Conservation (phyloP, 2,113 vertebrate genomes). For the Pagrus major region DNA sequence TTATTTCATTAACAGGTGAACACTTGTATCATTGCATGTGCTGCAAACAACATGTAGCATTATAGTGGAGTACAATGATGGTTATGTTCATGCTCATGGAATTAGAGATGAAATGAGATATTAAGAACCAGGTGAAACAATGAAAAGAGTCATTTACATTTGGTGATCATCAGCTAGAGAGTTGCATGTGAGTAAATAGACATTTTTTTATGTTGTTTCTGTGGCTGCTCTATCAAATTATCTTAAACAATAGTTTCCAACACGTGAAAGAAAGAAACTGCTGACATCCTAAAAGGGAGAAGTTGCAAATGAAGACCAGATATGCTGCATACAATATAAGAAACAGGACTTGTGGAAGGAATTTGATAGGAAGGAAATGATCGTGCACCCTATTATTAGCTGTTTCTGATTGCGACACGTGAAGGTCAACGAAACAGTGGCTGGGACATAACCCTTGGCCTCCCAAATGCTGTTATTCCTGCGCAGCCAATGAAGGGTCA, state of each 20-base stretch:
- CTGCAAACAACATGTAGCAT: conserved; percentile 31
- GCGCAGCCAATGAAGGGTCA: conserved; percentile 34
- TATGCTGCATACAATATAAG: conserved; percentile 46
- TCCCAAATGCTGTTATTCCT: conserved; percentile 31
- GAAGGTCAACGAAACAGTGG: conserved; percentile 53
- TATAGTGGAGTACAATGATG: conserved; percentile 17
- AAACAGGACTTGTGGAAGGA: conserved; percentile 57
- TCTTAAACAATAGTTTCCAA: conserved; percentile 72
- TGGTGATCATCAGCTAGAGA: conserved; percentile 5
- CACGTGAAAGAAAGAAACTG: conserved; percentile 66
- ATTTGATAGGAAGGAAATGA: conserved; percentile 54
- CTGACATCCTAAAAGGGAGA: conserved; percentile 73
- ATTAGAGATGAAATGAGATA: conserved; percentile 26
- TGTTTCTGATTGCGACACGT: conserved; percentile 39
- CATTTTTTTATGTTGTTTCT: conserved; percentile 53
- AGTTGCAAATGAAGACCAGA: conserved; percentile 78
- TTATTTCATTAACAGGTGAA: conserved; percentile 21
- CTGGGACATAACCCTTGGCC: conserved; percentile 57
- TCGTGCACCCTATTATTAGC: conserved; percentile 5
- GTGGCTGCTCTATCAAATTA: conserved; percentile 49
- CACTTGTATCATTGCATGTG: conserved; percentile 16
- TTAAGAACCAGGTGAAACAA: not conserved
- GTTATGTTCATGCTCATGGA: conserved; percentile 43
- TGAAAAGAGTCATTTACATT: conserved; percentile 11
- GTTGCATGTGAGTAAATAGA: conserved; percentile 35